Base-by-base conservation (phyloP, 2,888 invertebrate species). In the Oxystoma pomonae region DNA sequence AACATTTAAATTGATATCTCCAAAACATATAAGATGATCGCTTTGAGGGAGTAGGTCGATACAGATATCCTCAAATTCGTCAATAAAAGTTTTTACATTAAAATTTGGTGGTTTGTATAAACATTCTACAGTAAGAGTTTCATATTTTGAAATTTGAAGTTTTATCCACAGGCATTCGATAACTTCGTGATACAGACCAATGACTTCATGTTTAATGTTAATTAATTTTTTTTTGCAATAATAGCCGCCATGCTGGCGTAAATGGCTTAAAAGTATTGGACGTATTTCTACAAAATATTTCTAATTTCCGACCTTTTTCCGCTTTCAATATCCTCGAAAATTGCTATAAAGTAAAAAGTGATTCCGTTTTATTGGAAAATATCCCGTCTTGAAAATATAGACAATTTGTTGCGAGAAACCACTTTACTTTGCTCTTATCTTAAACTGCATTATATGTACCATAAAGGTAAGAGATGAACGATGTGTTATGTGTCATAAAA, bases 121-220 rank as follows among this genome's bases (percentile, higher is more conserved):
- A 18, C 20, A 19, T 5, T 19, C 57, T 7, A 57, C 12, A 18
- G 57, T 21, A 5, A 57, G 18, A 12, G 18, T 12, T n/a, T 53
- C n/a, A 17, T 5, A 53, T 9, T 57, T 21, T 16, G 5, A 7
- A 9, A 57, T 5, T 57, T 57, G 7, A 16, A 57, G 3, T 57
- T 57, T 57, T 9, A 57, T n/a, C 57, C 57, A 57, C 5, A 57
- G 3, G n/a, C 21, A 21, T 18, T 57, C 57, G 18, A 57, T 57
- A 5, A 19, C 57, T n/a, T 21, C 57, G 9, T 21, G 16, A 53
- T 53, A 53, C 3, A 5, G n/a, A 7, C 18, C 21, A 17, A 57
- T 16, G 5, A 20, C 18, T 20, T 19, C 19, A 57, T 20, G 21
- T 20, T 57, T 57, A n/a, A 58, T n/a, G n/a, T n/a, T n/a, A n/a